Base-by-base conservation (phyloP, 92 coral and sea anemone genomes). In the Blastomussa wellsi region DNA sequence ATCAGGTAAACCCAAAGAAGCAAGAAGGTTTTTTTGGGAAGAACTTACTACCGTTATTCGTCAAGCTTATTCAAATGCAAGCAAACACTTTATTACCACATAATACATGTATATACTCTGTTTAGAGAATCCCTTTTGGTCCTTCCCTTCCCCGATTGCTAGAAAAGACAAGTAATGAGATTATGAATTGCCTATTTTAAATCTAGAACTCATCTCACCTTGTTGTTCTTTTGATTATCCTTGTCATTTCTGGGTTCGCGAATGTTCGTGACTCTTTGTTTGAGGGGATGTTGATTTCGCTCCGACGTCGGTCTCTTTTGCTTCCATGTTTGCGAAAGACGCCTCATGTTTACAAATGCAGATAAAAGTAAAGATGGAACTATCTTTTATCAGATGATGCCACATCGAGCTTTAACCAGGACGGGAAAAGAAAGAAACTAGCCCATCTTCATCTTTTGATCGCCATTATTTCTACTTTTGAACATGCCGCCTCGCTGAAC, bases 311-410 rank as follows among this genome's bases (percentile, higher is more conserved):
- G 72, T 72, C 86, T 86, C 71, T 86, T 94, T 48, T 94, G 98
- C 67, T 88, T 93, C 98, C 98, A 94, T 59, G 98, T 92, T 77
- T 94, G 94, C 52, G 98, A 94, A 13, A 94, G 90, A 22, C 92
- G 93, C 82, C 87, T 90, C 98, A 94, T 94, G 53, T 28, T 74
- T 22, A 12, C 8, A 15, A 11, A 49, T 53, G 4, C 16, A 19
- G 17, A n/a, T 41, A 51, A 59, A 52, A 29, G 36, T 42, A 4
- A 8, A 24, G 2, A 33, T 17, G 52, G 60, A n/a, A 5, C 37
- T 48, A 53, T 52, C 28, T 24, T 51, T 7, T 17, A 52, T 36
- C 41, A 70, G 13, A 53, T 53, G 35, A 68, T 36, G 78, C 41
- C 78, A 81, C 78, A 71, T 82, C 55, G 24, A 82, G n/a, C 26